Evolutionary conservation across 2,113 vertebrate genomes (phyloP).

Genomic region (Sinocyclocheilus maitianheensis): DNA sequence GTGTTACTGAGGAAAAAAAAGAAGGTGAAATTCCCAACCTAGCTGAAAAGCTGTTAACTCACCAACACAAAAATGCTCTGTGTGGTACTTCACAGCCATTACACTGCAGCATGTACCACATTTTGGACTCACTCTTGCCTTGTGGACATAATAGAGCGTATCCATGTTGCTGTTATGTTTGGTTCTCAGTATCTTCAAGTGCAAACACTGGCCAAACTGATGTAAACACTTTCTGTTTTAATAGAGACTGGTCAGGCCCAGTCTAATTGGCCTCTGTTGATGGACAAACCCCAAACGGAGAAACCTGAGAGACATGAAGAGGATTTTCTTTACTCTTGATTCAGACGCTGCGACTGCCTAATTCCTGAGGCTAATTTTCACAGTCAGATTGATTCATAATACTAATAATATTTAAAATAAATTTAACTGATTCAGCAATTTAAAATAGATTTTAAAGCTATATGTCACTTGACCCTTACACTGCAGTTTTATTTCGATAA

Average conservation of each 20-base stretch:
- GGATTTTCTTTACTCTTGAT: slow-evolving; percentile 24
- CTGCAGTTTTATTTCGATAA: slow-evolving; percentile 40
- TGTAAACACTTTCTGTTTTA: slow-evolving; percentile 86
- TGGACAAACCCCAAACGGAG: slow-evolving; percentile 81
- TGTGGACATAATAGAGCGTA: slow-evolving; percentile 16
- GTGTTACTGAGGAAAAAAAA: not conserved
- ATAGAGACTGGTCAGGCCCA: slow-evolving; percentile 75
- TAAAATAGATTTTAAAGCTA: no score
- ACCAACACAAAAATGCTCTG: slow-evolving; percentile 21
- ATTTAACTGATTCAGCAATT: no score
- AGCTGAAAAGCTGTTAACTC: not conserved
- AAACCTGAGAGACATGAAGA: slow-evolving; percentile 58
- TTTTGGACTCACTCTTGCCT: slow-evolving; percentile 68
- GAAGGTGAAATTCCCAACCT: slow-evolving; percentile 1
- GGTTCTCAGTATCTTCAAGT: slow-evolving; percentile 76
- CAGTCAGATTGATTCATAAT: slow-evolving; percentile 24
- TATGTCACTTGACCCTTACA: slow-evolving; percentile 20
- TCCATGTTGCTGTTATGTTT: slow-evolving; percentile 76
- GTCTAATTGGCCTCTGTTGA: slow-evolving; percentile 86
- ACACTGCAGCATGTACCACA: slow-evolving; percentile 68
- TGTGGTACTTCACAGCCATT: slow-evolving; percentile 5
- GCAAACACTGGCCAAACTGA: slow-evolving; percentile 82
- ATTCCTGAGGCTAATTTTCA: slow-evolving; percentile 34
- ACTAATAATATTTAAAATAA: no score
- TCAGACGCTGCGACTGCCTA: slow-evolving; percentile 43